Percentiles rank a stretch among this genome's conserved stretches.
Conservation (phyloP, 2,113 vertebrate genomes). For the Myotis davidii region DNA sequence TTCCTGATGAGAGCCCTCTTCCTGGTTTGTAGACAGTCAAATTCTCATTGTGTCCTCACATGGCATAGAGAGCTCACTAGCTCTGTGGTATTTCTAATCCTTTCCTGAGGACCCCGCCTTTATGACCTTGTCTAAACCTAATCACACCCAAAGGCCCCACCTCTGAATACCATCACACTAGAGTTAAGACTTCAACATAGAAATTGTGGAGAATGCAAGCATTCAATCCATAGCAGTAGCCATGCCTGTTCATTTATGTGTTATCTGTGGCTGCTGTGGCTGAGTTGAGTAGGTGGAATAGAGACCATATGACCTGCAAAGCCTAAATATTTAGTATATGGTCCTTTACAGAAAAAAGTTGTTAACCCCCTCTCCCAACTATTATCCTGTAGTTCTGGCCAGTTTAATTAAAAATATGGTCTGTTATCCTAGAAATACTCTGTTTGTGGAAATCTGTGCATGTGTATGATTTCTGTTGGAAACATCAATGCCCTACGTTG, state of each 20-base stretch:
- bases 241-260: accelerated
- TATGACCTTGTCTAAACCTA: background rate
- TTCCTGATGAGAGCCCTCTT: background rate
- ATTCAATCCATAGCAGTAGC: background rate
- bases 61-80: background rate
- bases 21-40: background rate
- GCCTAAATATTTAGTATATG: background rate
- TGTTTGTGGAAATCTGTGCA: background rate
- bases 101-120: background rate
- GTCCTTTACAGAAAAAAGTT: background rate
- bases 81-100: background rate
- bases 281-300: background rate
- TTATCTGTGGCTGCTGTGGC: background rate
- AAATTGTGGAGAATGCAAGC: no score
- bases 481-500: background rate
- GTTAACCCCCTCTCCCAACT: background rate
- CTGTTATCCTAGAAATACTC: background rate
- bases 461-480: background rate
- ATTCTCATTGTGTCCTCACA: background rate
- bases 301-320: background rate
- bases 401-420: background rate
- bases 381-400: background rate
- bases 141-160: background rate
- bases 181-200: background rate
- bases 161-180: background rate